phyloP scores from a whole-genome alignment of 2,113 vertebrate genomes.

The Sardina pilchardus region DNA sequence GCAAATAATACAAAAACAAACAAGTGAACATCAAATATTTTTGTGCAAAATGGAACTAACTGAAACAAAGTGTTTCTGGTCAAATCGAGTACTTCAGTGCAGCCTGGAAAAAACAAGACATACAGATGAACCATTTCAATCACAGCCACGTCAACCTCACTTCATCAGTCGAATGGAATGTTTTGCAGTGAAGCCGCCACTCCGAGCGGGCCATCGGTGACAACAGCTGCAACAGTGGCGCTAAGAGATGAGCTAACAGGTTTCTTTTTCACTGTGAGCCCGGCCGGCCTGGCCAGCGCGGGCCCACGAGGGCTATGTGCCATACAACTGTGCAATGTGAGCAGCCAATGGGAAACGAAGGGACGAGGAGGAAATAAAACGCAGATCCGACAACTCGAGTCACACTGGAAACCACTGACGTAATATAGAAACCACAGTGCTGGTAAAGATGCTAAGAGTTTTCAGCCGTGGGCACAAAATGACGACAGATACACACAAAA shows the following conservation, averaged over 20 bases:
- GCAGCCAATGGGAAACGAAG: constrained; percentile 53
- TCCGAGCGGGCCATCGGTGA: constrained; percentile 62
- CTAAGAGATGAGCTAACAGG: constrained; percentile 44
- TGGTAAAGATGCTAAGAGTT: constrained; percentile 76
- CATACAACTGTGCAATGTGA: constrained; percentile 56
- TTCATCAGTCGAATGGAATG: constrained; percentile 63
- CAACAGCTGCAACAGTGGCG: constrained; percentile 6
- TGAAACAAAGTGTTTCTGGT: constrained; percentile 68
- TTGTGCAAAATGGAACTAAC: constrained; percentile 77
- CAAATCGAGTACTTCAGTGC: constrained; percentile 46
- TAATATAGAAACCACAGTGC: constrained; percentile 75
- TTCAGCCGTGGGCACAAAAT: constrained; percentile 76
- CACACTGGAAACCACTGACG: constrained; percentile 75
- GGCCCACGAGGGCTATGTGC: constrained; percentile 50
- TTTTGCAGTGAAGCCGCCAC: constrained; percentile 61
- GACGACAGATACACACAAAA: constrained; percentile 74
- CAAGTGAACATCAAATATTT: constrained; percentile 67
- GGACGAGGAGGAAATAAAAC: constrained; percentile 62
- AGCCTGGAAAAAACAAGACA: constrained; percentile 55
- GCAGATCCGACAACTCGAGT: constrained; percentile 72
- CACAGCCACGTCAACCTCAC: constrained; percentile 66
- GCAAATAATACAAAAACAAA: constrained; percentile 37
- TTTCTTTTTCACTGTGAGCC: constrained; percentile 45
- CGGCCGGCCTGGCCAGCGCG: neutral
- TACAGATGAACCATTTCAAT: constrained; percentile 60